Percentiles rank a stretch among this genome's conserved stretches.
Conservation (phyloP, 2,797 vertebrate species). For the Acanthis flammea region DNA sequence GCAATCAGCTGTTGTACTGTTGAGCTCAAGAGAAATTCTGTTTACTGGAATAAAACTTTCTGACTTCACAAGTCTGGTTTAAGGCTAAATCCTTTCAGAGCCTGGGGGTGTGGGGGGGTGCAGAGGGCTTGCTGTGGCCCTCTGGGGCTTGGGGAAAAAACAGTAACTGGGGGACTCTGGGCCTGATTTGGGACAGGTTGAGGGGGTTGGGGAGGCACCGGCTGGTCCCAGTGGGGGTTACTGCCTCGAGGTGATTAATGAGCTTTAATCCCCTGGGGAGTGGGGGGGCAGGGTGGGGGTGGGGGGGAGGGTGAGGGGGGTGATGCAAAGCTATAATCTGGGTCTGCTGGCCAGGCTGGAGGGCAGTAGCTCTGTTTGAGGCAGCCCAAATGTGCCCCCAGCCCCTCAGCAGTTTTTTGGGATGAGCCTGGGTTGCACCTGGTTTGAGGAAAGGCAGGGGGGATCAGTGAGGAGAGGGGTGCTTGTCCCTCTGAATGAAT, state of each 20-base stretch:
- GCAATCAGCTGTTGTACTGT: conserved; percentile 22
- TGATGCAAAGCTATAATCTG: not conserved
- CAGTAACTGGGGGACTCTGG: not conserved
- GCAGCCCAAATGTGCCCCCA: not conserved
- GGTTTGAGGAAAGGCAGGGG: not conserved
- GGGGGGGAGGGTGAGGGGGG: too few species aligned
- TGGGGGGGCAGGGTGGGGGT: too few species aligned
- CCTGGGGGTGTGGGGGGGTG: rapidly evolving
- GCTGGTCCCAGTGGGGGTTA: not conserved
- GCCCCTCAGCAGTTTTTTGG: not conserved
- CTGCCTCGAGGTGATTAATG: not conserved
- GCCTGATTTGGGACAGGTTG: not conserved
- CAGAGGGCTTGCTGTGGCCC: not conserved
- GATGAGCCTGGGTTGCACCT: not conserved
- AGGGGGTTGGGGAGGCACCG: rapidly evolving
- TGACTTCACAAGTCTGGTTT: not conserved
- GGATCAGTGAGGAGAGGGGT: rapidly evolving
- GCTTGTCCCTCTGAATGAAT: too few species aligned
- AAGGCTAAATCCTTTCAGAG: not conserved
- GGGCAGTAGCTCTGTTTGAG: not conserved
- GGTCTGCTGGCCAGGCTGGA: not conserved
- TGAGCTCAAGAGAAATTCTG: conserved; percentile 52
- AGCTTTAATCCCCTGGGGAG: not conserved
- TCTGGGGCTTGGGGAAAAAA: not conserved
- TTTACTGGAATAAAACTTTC: conserved; percentile 59